A percentile compares a stretch with the other conserved stretches of the same genome.
phyloP scores from a whole-genome alignment of 1,140 invertebrate genomes.

The Harpegnathos saltator region DNA sequence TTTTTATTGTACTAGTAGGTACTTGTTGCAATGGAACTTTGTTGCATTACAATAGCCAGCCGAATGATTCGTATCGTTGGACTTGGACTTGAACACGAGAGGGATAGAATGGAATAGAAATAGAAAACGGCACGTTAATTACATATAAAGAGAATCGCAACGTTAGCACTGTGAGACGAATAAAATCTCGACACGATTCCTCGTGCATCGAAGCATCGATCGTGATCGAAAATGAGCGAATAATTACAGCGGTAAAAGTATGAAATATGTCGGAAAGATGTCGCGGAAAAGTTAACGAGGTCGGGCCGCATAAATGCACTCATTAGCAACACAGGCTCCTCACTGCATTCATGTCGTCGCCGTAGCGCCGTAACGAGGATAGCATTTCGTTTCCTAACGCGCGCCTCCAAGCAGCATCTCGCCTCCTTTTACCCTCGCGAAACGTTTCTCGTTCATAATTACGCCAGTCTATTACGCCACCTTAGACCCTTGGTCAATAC shows the following conservation, averaged over 20 bases:
- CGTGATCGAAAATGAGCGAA: conserved; percentile 25
- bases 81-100: too few species aligned
- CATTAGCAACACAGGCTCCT: conserved; percentile 21
- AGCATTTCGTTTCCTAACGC: neutral
- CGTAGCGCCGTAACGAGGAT: neutral
- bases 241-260: conserved; percentile 25
- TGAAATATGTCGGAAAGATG: neutral
- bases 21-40: too few species aligned
- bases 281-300: conserved; percentile 21
- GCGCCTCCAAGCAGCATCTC: neutral
- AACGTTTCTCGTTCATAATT: conserved; percentile 25
- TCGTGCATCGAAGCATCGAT: conserved; percentile 10
- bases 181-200: conserved; percentile 1
- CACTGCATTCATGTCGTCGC: conserved; percentile 14
- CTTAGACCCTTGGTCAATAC: conserved; percentile 14
- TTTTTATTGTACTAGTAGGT: too few species aligned
- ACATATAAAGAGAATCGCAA: conserved; percentile 4
- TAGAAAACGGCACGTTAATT: neutral
- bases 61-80: too few species aligned
- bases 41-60: too few species aligned
- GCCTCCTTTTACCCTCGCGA: neutral
- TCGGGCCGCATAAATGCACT: conserved; percentile 37
- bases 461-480: neutral
- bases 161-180: neutral
- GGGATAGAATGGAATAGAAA: too few species aligned